Evolutionary conservation across 2,113 vertebrate genomes (phyloP), one percentile per base, ranked within the genome.

Genomic region (Hydrolagus affinis): DNA sequence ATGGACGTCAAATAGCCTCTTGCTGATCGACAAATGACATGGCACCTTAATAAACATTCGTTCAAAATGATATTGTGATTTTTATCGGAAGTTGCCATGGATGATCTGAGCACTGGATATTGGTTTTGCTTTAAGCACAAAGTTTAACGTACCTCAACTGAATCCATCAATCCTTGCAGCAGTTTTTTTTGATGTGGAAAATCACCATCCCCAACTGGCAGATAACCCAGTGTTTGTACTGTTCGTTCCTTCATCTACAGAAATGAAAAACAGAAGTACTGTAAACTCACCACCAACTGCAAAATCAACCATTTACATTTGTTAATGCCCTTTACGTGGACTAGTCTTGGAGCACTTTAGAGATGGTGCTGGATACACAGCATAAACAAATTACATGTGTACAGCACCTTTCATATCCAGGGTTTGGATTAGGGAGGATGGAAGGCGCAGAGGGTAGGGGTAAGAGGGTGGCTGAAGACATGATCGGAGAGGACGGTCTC

Each of bases 121-220:
- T 21, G 73, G 8, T 56, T 75, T 32, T 83, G 78, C n/a, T 44
- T 44, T 32, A 21, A 68, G 25, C 19, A 21, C 60, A 83, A 66
- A 32, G 23, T 19, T 83, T 78, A 17, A 12, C 92, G 91, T 86
- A 99, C 97, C 96, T 99, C 98, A 85, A 99, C 97, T 85, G 97
- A 99, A 90, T 98, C 96, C 98, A 99, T 98, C 86, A 99, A 95
- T 86, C 97, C 98, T 89, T 98, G 95, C 88, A 99, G 89, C 77
- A 99, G 90, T 70, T 95, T 95, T 87, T 97, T 98, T 92, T 98
- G 97, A 86, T 98, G 94, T 66, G 96, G 95, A 90, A 99, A 99
- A 87, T 93, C 94, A 88, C 92, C 94, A 89, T 99, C 98, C 87
- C 98, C 97, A 86, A 99, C 97, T 44, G 98, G 94, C n/a, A 99